Percentiles rank a stretch among this genome's conserved stretches.
Conservation (phyloP, 2,888 invertebrate species). For the Hololepta plana region DNA sequence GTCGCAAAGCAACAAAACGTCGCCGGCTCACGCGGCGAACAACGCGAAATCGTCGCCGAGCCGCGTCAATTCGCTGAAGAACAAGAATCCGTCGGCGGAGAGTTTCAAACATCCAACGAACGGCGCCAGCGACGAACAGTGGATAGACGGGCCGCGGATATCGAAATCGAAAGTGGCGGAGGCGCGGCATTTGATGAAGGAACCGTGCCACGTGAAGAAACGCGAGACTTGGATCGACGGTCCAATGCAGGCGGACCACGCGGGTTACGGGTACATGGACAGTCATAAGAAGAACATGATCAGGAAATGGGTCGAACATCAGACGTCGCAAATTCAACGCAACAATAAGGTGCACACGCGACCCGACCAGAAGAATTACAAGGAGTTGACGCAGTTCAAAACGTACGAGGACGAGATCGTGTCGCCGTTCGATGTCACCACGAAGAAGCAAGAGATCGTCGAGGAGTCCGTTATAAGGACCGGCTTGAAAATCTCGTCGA, state of each 20-base stretch:
- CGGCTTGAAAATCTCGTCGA: constrained; percentile 31
- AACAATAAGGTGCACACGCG: constrained; percentile 9
- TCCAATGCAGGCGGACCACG: constrained; percentile 50
- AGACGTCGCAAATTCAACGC: constrained; percentile 44
- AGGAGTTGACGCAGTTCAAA: constrained; percentile 45
- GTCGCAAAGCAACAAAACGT: constrained; percentile 30
- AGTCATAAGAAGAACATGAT: constrained; percentile 87
- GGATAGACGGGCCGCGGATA: constrained; percentile 92
- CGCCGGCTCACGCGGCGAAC: constrained; percentile 29
- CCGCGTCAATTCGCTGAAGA: constrained; percentile 32
- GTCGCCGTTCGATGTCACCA: constrained; percentile 32
- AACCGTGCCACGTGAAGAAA: constrained; percentile 57
- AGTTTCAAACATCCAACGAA: constrained; percentile 29
- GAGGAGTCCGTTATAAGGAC: constrained; percentile 42
- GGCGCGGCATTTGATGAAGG: constrained; percentile 61
- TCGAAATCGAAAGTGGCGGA: constrained; percentile 68
- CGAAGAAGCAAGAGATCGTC: constrained; percentile 34
- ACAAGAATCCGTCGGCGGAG: constrained; percentile 34
- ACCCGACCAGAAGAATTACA: constrained; percentile 12
- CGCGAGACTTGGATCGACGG: constrained; percentile 94
- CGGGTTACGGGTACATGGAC: constrained; percentile 71
- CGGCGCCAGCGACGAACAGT: constrained; percentile 69
- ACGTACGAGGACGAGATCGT: constrained; percentile 30
- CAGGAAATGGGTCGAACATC: constrained; percentile 83
- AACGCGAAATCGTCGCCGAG: constrained; percentile 38